Evolutionary conservation across 2,888 invertebrate genomes (phyloP).

Genomic region (Aplocera efformata): DNA sequence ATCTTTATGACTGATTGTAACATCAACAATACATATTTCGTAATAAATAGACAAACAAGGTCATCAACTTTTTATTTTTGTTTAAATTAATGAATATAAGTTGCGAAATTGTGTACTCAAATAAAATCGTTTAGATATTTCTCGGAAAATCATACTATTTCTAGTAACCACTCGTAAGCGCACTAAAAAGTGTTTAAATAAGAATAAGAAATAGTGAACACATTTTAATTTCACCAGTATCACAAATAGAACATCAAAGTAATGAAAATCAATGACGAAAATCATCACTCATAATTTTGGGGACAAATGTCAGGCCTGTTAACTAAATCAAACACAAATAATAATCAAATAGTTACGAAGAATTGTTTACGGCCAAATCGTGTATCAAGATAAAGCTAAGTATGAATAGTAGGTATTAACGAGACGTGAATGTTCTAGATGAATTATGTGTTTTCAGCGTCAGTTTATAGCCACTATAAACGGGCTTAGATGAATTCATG

Average conservation of each 20-base stretch:
- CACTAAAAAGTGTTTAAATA: too few species aligned
- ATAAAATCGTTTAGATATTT: too few species aligned
- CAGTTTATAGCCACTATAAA: conserved; percentile 56
- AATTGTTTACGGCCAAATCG: conserved; percentile 32
- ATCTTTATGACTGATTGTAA: too few species aligned
- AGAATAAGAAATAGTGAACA: too few species aligned
- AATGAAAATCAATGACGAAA: conserved; percentile 11
- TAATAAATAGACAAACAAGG: too few species aligned
- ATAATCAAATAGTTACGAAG: conserved; percentile 11
- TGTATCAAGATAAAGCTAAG: conserved; percentile 30
- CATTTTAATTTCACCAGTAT: too few species aligned
- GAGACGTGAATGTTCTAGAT: conserved; percentile 50
- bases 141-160: too few species aligned
- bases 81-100: too few species aligned
- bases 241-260: conserved; percentile 4
- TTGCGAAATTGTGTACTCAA: too few species aligned
- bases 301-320: neutral
- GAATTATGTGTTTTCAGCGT: conserved; percentile 58
- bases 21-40: too few species aligned
- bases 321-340: conserved; percentile 21
- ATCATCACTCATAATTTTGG: conserved; percentile 2
- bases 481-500: conserved; percentile 43
- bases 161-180: too few species aligned
- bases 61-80: too few species aligned
- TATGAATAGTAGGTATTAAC: conserved; percentile 52